Conservation (phyloP, 2,888 invertebrate species). For the Thymelicus sylvestris region DNA sequence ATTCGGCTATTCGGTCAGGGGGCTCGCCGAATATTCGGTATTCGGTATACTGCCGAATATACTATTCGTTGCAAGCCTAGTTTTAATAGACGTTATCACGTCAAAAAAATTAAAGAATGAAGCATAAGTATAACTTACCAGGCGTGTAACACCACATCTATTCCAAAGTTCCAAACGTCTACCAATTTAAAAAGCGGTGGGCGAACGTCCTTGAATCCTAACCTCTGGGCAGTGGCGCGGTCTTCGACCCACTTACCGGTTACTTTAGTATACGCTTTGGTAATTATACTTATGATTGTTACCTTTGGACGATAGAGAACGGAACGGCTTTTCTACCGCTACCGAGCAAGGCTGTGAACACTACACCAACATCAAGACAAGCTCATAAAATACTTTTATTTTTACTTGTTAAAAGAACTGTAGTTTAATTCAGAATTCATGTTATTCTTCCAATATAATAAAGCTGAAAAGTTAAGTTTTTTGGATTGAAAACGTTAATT, state of each 20-base stretch:
- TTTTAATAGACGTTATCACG: too few relatives aligned
- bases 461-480: too few relatives aligned
- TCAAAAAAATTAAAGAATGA: too few relatives aligned
- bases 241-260: conserved; percentile 62
- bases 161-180: not conserved
- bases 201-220: conserved; percentile 61
- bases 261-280: conserved; percentile 38
- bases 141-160: too few relatives aligned
- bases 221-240: conserved; percentile 56
- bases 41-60: too few relatives aligned
- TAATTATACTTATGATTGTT: conserved; percentile 38
- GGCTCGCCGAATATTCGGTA: too few relatives aligned
- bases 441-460: too few relatives aligned
- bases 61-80: too few relatives aligned
- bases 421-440: too few relatives aligned
- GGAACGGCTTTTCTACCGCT: conserved; percentile 35
- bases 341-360: conserved; percentile 24
- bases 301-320: conserved; percentile 36
- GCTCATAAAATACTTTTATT: not conserved
- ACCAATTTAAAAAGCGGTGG: conserved; percentile 7
- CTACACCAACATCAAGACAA: not conserved
- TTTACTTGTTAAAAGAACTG: not conserved
- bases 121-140: too few relatives aligned
- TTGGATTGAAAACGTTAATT: too few relatives aligned
- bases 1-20: too few relatives aligned